These are phyloP conservation scores for Calycopis cecrops DNA, from an alignment of 1,140 invertebrate species.

Conservation along the genomic window DNA sequence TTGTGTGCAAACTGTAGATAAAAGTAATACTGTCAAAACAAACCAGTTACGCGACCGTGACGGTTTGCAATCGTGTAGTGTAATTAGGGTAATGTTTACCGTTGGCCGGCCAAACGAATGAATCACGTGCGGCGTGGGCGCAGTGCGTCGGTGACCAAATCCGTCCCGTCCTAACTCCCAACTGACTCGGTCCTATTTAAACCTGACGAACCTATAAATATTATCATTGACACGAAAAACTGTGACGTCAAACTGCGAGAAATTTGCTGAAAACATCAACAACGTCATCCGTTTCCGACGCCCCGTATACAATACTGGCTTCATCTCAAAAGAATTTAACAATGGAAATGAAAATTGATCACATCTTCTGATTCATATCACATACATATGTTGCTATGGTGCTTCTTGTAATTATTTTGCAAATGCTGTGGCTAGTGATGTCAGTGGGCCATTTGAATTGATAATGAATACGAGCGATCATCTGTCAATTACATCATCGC, in stretches of 20 bases:
- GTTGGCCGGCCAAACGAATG: conserved; percentile 54
- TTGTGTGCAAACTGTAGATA: conserved; percentile 8
- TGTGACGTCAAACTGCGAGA: conserved; percentile 40
- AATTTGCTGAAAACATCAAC: conserved; percentile 24
- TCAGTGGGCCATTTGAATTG: background rate
- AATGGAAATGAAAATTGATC: too few species aligned
- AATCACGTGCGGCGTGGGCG: conserved; percentile 60
- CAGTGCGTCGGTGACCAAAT: conserved; percentile 45
- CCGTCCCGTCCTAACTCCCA: conserved; percentile 35
- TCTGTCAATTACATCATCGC: conserved; percentile 49
- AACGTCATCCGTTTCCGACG: conserved; percentile 12
- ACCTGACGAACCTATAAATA: conserved; percentile 47
- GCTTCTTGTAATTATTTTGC: too few species aligned
- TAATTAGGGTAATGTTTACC: conserved; percentile 67
- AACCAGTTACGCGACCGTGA: conserved; percentile 27
- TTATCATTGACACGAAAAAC: conserved; percentile 39
- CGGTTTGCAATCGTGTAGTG: conserved; percentile 39
- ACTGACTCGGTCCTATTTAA: background rate
- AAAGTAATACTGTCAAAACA: conserved; percentile 23
- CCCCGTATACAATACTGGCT: background rate
- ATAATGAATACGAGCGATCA: conserved; percentile 17
- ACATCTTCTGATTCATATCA: too few species aligned
- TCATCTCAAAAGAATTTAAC: background rate
- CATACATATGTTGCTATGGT: too few species aligned
- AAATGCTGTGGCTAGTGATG: too few species aligned